These are phyloP conservation scores for Pterocles gutturalis DNA, from an alignment of 2,113 vertebrate genomes.

Conservation along the genomic window DNA sequence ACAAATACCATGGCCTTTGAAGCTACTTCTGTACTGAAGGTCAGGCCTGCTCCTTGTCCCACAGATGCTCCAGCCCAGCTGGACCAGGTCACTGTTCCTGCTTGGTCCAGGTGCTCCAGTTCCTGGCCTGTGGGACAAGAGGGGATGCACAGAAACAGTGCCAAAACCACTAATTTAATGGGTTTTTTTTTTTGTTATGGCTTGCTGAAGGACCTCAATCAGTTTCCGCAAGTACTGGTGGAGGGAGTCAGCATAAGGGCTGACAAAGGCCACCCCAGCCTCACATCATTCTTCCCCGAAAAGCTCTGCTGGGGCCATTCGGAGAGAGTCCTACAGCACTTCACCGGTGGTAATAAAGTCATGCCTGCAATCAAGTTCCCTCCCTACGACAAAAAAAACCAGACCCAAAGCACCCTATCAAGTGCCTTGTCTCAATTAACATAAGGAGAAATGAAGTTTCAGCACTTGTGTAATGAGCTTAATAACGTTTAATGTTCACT, in stretches of 20 bases:
- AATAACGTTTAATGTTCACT: neutral
- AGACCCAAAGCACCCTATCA: neutral
- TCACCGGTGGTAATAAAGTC: neutral
- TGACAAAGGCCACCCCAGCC: neutral
- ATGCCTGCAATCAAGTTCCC: neutral
- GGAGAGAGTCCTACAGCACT: neutral
- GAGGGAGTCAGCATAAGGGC: neutral
- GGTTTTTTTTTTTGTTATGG: neutral
- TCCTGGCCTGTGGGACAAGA: rapidly evolving
- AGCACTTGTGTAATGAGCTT: neutral
- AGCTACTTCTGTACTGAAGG: neutral
- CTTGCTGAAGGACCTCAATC: neutral
- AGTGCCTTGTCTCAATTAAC: neutral
- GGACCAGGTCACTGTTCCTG: neutral
- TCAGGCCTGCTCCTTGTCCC: neutral
- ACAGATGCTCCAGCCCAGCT: neutral
- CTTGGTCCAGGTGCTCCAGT: rapidly evolving
- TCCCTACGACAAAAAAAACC: neutral
- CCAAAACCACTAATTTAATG: neutral
- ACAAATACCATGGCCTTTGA: neutral
- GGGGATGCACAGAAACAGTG: neutral
- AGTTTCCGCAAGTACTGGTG: neutral
- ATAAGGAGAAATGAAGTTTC: neutral
- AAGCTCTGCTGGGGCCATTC: neutral
- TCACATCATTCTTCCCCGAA: rapidly evolving